These are phyloP conservation scores for Mesitornis unicolor DNA, from an alignment of 2,113 vertebrate species.

Conservation along the genomic window DNA sequence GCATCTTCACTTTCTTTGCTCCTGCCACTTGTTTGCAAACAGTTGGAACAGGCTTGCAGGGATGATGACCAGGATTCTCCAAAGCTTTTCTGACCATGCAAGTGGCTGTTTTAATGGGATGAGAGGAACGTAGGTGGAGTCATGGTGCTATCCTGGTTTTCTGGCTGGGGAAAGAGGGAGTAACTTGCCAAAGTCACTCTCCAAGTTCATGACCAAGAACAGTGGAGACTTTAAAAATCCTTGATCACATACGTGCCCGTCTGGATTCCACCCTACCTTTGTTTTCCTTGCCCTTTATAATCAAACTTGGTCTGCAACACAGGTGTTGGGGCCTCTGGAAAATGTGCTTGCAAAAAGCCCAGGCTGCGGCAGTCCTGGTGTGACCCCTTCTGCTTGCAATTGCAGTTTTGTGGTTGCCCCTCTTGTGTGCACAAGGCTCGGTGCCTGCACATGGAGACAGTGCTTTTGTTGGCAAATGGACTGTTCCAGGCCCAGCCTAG, in stretches of 20 bases:
- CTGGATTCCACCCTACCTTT: not conserved
- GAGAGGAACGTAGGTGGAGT: not conserved
- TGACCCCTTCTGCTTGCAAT: not conserved
- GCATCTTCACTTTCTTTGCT: not conserved
- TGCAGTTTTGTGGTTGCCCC: accelerated
- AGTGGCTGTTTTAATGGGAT: not conserved
- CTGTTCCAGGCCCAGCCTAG: not conserved
- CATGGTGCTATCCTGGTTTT: not conserved
- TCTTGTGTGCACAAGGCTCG: not conserved
- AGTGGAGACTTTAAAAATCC: not conserved
- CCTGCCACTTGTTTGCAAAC: not conserved
- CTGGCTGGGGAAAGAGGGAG: not conserved
- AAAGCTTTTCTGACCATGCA: not conserved
- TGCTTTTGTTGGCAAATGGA: not conserved
- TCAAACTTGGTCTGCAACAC: not conserved
- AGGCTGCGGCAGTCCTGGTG: not conserved
- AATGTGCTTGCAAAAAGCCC: not conserved
- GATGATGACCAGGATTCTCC: not conserved
- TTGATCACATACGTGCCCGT: accelerated
- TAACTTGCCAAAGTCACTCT: not conserved
- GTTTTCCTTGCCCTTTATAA: not conserved
- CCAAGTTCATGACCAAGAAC: not conserved
- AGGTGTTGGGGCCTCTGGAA: not conserved
- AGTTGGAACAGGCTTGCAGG: not conserved
- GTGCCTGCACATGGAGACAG: not conserved